Conservation (phyloP, 2,113 vertebrate species). For the Meles meles region DNA sequence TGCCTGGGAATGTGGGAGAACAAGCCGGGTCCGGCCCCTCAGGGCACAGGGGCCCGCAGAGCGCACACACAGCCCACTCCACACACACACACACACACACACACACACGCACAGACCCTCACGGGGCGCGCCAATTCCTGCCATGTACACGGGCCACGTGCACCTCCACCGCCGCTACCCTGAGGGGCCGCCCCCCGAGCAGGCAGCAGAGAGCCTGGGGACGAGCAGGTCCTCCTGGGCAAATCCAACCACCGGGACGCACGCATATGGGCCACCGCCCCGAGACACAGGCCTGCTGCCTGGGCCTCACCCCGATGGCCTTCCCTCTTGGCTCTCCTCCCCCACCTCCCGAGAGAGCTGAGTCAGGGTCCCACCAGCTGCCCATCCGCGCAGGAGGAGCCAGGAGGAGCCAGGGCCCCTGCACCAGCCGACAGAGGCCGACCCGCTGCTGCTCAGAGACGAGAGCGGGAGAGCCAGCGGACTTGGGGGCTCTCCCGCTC, state of each 20-base stretch:
- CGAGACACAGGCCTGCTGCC: neutral
- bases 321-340: neutral
- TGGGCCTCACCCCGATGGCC: neutral
- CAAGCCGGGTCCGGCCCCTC: accelerated
- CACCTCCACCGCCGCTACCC: accelerated
- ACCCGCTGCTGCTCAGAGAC: neutral
- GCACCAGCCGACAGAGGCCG: neutral
- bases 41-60: accelerated
- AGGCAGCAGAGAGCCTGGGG: neutral
- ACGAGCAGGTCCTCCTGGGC: neutral
- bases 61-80: neutral
- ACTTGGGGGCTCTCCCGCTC: neutral
- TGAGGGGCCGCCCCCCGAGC: neutral
- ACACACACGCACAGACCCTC: neutral
- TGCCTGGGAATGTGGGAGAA: neutral
- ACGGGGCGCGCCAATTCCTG: accelerated
- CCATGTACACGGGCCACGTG: accelerated
- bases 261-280: accelerated
- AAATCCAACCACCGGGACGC: accelerated
- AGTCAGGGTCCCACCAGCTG: neutral
- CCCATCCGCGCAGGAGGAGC: neutral
- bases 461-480: neutral
- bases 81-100: neutral
- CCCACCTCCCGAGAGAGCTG: neutral
- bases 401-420: neutral